These are phyloP conservation scores for Cephalopterus ornatus DNA, from an alignment of 2,113 vertebrate species.

Conservation along the genomic window DNA sequence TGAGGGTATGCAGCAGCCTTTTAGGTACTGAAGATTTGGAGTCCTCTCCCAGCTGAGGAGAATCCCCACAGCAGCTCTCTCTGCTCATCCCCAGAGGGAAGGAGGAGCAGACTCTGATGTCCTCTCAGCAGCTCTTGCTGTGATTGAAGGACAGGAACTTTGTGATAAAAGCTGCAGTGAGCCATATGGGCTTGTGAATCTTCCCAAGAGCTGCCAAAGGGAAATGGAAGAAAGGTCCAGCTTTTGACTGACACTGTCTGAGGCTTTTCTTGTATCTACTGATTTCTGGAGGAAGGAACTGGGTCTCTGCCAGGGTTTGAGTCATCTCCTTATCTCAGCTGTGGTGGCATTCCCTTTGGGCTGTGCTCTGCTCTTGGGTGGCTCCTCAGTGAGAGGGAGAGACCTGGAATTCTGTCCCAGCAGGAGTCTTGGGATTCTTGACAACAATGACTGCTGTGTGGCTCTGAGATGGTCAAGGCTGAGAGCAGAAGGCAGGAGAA, in stretches of 20 bases:
- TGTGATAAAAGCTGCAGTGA: not conserved
- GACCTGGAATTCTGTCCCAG: not conserved
- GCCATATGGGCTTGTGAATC: not conserved
- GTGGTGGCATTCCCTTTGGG: not conserved
- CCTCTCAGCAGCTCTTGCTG: not conserved
- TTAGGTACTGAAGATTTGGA: not conserved
- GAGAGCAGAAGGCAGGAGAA: not conserved
- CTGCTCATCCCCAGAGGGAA: too few species aligned
- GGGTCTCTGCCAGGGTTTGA: not conserved
- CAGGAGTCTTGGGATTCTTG: not conserved
- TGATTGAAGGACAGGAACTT: not conserved
- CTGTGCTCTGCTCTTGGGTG: not conserved
- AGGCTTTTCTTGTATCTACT: not conserved
- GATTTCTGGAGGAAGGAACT: not conserved
- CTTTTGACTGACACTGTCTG: not conserved
- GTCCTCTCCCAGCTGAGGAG: not conserved
- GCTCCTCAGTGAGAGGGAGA: not conserved
- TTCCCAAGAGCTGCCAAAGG: not conserved
- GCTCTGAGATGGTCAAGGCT: not conserved
- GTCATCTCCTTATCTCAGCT: not conserved
- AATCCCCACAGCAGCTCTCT: not conserved
- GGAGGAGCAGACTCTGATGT: not conserved
- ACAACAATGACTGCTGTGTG: not conserved
- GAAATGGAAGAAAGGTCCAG: not conserved
- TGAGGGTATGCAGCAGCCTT: not conserved